phyloP scores from a whole-genome alignment of 2,113 vertebrate genomes.

The Paralichthys olivaceus region DNA sequence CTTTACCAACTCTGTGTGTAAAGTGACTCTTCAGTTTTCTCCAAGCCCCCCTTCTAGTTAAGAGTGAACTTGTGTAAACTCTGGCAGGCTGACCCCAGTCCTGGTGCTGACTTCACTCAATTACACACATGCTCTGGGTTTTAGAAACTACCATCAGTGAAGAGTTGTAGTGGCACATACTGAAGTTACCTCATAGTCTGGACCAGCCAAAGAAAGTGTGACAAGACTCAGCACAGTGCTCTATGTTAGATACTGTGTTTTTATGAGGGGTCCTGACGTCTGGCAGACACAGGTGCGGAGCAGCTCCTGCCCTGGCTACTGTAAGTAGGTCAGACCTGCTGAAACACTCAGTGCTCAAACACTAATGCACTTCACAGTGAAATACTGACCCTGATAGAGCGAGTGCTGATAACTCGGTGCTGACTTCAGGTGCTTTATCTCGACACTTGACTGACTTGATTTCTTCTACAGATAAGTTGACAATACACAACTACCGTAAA shows the following conservation, averaged over 20 bases:
- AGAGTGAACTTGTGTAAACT: not conserved
- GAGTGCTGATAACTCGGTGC: constrained; percentile 48
- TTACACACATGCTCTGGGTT: too few relatives aligned
- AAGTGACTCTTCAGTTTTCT: too few relatives aligned
- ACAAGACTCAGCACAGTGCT: constrained; percentile 3
- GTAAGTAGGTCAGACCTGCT: constrained; percentile 78
- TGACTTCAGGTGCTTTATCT: constrained; percentile 23
- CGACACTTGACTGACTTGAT: constrained; percentile 8
- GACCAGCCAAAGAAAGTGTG: not conserved
- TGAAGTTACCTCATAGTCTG: constrained; percentile 1
- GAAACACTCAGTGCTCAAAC: constrained; percentile 66
- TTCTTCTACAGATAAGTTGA: constrained; percentile 16
- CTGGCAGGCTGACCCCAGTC: not conserved
- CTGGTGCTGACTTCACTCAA: not conserved
- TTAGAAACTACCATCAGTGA: not conserved
- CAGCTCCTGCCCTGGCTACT: constrained; percentile 53
- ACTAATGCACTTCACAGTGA: constrained; percentile 59
- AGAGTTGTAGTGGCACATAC: not conserved
- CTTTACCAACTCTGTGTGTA: too few relatives aligned
- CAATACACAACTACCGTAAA: not conserved
- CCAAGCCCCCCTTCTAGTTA: too few relatives aligned
- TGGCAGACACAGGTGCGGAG: constrained; percentile 71
- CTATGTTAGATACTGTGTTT: constrained; percentile 56
- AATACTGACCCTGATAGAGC: constrained; percentile 53
- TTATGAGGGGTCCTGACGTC: constrained; percentile 52